These are phyloP conservation scores for Hyposoter didymator DNA, from an alignment of 2,888 invertebrate genomes.

Conservation along the genomic window DNA sequence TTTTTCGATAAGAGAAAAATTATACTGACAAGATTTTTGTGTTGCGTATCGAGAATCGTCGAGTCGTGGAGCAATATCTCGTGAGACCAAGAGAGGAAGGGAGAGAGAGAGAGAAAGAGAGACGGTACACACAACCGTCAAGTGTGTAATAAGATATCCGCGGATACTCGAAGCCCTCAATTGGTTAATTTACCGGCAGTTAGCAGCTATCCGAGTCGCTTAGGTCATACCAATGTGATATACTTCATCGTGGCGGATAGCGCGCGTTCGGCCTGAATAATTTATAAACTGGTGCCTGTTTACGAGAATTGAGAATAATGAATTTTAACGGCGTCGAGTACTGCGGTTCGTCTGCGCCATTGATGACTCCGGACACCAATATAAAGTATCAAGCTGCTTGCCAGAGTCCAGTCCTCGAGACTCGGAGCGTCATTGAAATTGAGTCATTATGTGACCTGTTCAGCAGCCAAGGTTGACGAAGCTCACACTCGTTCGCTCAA, in stretches of 20 bases:
- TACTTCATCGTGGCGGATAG: slow-evolving; percentile 56
- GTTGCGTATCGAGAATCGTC: slow-evolving; percentile 33
- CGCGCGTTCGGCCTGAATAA: slow-evolving; percentile 84
- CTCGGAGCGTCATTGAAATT: slow-evolving; percentile 63
- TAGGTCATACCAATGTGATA: slow-evolving; percentile 82
- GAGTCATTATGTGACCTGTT: slow-evolving; percentile 62
- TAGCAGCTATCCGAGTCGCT: slow-evolving; percentile 83
- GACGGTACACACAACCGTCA: slow-evolving; percentile 71
- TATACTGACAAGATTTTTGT: slow-evolving; percentile 12
- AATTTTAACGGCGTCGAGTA: slow-evolving; percentile 80
- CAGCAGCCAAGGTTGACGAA: slow-evolving; percentile 51
- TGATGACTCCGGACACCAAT: slow-evolving; percentile 74
- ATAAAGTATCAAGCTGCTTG: slow-evolving; percentile 54
- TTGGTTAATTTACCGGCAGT: slow-evolving; percentile 84
- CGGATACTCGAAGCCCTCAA: slow-evolving; percentile 85
- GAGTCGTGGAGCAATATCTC: slow-evolving; percentile 35
- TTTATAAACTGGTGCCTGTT: slow-evolving; percentile 84
- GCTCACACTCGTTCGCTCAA: slow-evolving; percentile 3
- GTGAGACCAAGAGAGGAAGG: slow-evolving; percentile 8
- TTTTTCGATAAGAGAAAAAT: not conserved
- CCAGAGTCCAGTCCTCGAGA: slow-evolving; percentile 36
- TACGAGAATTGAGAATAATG: slow-evolving; percentile 85
- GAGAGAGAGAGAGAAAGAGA: slow-evolving; percentile 32
- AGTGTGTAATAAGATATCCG: slow-evolving; percentile 84
- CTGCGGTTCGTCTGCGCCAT: slow-evolving; percentile 70